Conservation (phyloP, 2,797 vertebrate species). For the Notamacropus eugenii region DNA sequence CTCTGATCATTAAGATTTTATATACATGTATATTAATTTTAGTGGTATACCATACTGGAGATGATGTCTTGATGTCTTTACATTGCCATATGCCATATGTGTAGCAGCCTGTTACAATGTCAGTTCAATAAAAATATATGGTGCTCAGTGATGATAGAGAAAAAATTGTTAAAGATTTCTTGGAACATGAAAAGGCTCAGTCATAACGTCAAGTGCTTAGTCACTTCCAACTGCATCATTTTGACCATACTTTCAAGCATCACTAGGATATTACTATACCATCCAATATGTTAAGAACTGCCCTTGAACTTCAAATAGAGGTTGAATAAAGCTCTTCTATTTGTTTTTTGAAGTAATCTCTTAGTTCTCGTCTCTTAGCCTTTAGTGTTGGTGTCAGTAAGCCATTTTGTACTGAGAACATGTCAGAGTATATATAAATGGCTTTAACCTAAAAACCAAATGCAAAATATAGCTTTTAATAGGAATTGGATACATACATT, state of each 20-base stretch:
- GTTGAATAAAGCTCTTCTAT: constrained; percentile 95
- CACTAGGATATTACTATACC: constrained; percentile 84
- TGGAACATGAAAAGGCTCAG: constrained; percentile 79
- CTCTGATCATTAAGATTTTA: constrained; percentile 72
- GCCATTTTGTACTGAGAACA: constrained; percentile 96
- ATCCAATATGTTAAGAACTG: constrained; percentile 77
- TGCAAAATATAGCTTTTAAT: constrained; percentile 67
- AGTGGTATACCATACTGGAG: constrained; percentile 77
- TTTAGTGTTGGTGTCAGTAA: constrained; percentile 97
- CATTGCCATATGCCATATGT: constrained; percentile 77
- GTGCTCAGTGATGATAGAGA: constrained; percentile 80
- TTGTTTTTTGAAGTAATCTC: constrained; percentile 94
- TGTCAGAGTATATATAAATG: constrained; percentile 94
- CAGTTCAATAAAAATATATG: constrained; percentile 80
- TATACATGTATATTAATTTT: constrained; percentile 72
- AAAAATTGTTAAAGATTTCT: constrained; percentile 81
- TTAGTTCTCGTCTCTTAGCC: constrained; percentile 95
- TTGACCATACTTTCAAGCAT: constrained; percentile 78
- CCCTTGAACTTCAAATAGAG: constrained; percentile 89
- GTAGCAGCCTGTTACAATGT: constrained; percentile 79
- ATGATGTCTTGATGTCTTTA: constrained; percentile 76
- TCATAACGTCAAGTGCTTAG: constrained; percentile 79
- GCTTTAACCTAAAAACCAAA: constrained; percentile 93
- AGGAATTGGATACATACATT: constrained; percentile 39
- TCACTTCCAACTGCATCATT: constrained; percentile 75